A percentile compares a stretch with the other conserved stretches of the same genome.
phyloP scores from a whole-genome alignment of 2,888 invertebrate species.

The Drosophila kambysellisi region DNA sequence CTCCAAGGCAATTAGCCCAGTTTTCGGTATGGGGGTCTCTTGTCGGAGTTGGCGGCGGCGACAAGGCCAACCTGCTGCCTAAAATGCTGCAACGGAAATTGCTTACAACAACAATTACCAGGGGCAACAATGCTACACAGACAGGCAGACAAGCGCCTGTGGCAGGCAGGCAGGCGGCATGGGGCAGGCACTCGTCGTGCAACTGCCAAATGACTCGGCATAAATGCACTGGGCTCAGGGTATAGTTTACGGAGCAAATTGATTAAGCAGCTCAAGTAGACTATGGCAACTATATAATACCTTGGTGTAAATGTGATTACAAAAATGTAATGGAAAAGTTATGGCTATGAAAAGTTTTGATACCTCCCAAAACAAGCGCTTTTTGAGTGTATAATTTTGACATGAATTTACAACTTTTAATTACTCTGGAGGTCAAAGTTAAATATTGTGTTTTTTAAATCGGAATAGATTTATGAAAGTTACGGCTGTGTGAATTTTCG shows the following conservation, averaged over 20 bases:
- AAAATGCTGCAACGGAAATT: conserved; percentile 74
- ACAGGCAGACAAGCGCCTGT: background rate
- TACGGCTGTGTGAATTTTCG: background rate
- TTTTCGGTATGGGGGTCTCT: conserved; percentile 39
- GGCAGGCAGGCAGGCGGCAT: background rate
- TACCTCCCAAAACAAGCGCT: background rate
- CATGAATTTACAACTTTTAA: background rate
- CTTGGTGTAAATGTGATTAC: background rate
- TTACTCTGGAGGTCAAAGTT: background rate
- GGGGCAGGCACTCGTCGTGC: conserved; percentile 6
- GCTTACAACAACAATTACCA: conserved; percentile 73
- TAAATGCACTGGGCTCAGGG: conserved; percentile 5
- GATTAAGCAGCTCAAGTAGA: conserved; percentile 1
- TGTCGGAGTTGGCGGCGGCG: background rate
- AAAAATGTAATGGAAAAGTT: background rate
- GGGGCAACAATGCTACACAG: conserved; percentile 28
- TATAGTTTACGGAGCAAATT: background rate
- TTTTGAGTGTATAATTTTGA: background rate
- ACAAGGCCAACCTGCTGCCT: conserved; percentile 31
- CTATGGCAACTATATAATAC: background rate
- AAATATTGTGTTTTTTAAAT: background rate
- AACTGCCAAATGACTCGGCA: conserved; percentile 25
- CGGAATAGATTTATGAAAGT: background rate
- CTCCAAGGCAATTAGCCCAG: conserved; percentile 76
- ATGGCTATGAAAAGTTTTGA: background rate